These are phyloP conservation scores for Chironomus tepperi DNA, from an alignment of 1,140 invertebrate species.

Conservation along the genomic window DNA sequence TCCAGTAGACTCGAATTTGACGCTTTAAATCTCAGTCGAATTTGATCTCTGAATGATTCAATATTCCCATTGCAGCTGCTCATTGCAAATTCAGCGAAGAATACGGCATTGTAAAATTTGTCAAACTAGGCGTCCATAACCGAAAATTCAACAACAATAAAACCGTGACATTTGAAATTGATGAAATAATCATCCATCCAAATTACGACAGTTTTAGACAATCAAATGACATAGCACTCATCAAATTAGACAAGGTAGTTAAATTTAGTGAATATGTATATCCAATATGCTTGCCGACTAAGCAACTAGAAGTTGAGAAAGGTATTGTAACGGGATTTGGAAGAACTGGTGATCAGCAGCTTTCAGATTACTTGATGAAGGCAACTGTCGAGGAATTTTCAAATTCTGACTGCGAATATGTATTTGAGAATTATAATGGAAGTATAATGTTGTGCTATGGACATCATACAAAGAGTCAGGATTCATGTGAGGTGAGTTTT, in stretches of 20 bases:
- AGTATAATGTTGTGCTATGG: conserved; percentile 1
- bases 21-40: no score
- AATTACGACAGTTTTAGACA: background rate
- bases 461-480: background rate
- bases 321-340: background rate
- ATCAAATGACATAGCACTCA: background rate
- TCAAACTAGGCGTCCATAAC: background rate
- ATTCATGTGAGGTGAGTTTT: background rate
- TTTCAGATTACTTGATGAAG: background rate
- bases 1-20: no score
- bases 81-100: background rate
- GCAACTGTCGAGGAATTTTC: background rate
- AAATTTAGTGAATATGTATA: background rate
- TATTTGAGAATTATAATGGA: background rate
- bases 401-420: background rate
- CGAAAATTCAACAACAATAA: background rate
- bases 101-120: background rate
- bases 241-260: background rate
- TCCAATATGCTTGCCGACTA: background rate
- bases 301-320: background rate
- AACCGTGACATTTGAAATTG: background rate
- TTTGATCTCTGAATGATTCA: no score
- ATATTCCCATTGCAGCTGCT: background rate
- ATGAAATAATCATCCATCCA: background rate
- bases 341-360: background rate